Evolutionary conservation across 1,140 invertebrate genomes (phyloP), one percentile per base, ranked within the genome.

Genomic region (Pseudomyrmex cubaensis): DNA sequence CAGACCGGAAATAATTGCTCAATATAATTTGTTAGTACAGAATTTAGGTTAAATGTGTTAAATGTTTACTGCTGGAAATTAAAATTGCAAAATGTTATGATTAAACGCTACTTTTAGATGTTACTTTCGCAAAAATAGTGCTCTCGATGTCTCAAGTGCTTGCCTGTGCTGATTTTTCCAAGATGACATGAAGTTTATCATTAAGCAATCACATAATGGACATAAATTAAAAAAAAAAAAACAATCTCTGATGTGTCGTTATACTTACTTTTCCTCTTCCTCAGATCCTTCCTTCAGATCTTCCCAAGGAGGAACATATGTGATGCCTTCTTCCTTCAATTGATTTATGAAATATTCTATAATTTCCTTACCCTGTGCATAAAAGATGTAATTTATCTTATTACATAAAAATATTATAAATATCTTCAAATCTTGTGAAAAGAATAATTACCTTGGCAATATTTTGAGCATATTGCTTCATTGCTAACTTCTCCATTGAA

Each of bases 401-500:
- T 52, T 1, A 15, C 15, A 83, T 62, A 82, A 67, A 77, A 84
- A 86, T 84, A 8, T 57, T 76, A 7, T 8, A 4, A 63, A 25
- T 64, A 69, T 44, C 56, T 25, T 17, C 8, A 56, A 66, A 12
- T 56, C 20, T 20, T 57, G n/a, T 63, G 44, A 59, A 52, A 52
- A 35, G 35, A 35, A 35, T 35, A 7, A 83, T 87, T 95, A 97
- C 97, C 95, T 98, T 98, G 74, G 97, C 96, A 90, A 99, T 98
- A 93, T 98, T 99, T 44, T 97, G 96, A 20, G 98, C 97, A 93
- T 99, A 99, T 92, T 99, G 98, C 92, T 99, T 99, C 96, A 99
- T 99, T 8, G 98, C 98, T 89, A 99, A 96, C 92, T 99, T 99
- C 94, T 99, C 98, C 90, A 99, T 98, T 1, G 97, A 97, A 91